phyloP scores from a whole-genome alignment of 2,113 vertebrate species.

The Ochotona curzoniae region DNA sequence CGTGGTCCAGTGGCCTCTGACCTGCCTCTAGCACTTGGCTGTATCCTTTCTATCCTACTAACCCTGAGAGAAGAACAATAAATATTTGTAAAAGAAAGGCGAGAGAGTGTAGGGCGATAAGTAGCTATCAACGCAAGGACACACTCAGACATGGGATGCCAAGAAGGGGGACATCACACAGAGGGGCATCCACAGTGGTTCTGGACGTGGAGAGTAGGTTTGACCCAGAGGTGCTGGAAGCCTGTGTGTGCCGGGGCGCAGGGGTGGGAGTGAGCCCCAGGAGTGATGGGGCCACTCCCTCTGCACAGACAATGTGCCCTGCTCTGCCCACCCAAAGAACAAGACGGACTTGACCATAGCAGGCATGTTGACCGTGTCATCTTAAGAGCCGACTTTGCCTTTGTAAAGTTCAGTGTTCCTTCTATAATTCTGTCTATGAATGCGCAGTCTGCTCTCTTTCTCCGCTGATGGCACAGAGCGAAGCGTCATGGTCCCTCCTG shows the following conservation, averaged over 20 bases:
- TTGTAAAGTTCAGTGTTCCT: not conserved
- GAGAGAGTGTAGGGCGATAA: constrained; percentile 55
- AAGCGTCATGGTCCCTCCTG: no score
- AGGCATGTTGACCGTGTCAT: not conserved
- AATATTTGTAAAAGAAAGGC: constrained; percentile 50
- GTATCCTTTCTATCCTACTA: no score
- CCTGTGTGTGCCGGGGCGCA: accelerated
- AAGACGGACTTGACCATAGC: not conserved
- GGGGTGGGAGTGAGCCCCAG: not conserved
- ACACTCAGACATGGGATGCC: not conserved
- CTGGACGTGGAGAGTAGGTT: not conserved
- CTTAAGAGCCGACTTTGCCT: constrained; percentile 33
- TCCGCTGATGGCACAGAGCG: not conserved
- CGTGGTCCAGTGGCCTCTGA: accelerated
- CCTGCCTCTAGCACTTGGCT: not conserved
- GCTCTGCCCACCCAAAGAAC: not conserved
- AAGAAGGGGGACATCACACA: accelerated
- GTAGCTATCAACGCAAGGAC: constrained; percentile 13
- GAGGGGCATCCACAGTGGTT: not conserved
- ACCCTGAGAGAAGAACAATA: constrained; percentile 42
- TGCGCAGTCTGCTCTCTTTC: not conserved
- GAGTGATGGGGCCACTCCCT: not conserved
- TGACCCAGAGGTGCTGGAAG: not conserved
- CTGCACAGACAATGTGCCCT: not conserved
- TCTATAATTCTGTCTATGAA: not conserved